These are phyloP conservation scores for Latrodectus hesperus DNA, from an alignment of 2,888 invertebrate genomes.

Conservation along the genomic window DNA sequence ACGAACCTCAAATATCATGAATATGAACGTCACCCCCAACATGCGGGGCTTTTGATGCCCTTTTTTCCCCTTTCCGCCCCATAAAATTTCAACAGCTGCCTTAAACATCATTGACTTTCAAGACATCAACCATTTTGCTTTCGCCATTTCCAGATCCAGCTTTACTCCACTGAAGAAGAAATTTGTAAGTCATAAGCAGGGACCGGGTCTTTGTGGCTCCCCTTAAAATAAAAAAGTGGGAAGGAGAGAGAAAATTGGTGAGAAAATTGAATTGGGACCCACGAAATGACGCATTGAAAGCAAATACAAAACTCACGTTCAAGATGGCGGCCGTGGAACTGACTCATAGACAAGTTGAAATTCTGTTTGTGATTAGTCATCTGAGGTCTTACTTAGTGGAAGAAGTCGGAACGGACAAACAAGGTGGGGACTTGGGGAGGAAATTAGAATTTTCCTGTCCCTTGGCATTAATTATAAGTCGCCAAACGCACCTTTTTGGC, in stretches of 20 bases:
- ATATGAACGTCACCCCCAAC: slow-evolving; percentile 19
- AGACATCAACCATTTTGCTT: slow-evolving; percentile 47
- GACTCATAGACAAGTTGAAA: slow-evolving; percentile 31
- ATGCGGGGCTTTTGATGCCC: slow-evolving; percentile 22
- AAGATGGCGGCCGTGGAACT: slow-evolving; percentile 11
- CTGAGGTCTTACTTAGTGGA: slow-evolving; percentile 25
- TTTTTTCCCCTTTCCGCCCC: slow-evolving; percentile 36
- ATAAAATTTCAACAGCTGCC: slow-evolving; percentile 63
- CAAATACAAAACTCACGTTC: slow-evolving; percentile 37
- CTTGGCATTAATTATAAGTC: slow-evolving; percentile 36
- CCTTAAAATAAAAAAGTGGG: slow-evolving; percentile 4
- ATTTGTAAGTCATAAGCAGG: slow-evolving; percentile 61
- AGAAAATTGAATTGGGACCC: slow-evolving; percentile 58
- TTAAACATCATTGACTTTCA: slow-evolving; percentile 50
- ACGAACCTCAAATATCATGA: slow-evolving; percentile 49
- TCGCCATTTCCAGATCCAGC: slow-evolving; percentile 7
- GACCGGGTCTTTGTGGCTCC: not conserved
- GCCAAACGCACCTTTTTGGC: not conserved
- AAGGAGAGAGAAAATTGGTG: slow-evolving; percentile 56
- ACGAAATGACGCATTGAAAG: slow-evolving; percentile 61
- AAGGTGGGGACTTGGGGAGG: slow-evolving; percentile 37
- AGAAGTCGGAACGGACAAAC: slow-evolving; percentile 40
- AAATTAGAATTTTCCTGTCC: slow-evolving; percentile 49
- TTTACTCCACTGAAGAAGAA: not conserved
- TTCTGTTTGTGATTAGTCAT: slow-evolving; percentile 61